phyloP scores from a whole-genome alignment of 2,797 vertebrate genomes.

The Mormyrops attenuatus region DNA sequence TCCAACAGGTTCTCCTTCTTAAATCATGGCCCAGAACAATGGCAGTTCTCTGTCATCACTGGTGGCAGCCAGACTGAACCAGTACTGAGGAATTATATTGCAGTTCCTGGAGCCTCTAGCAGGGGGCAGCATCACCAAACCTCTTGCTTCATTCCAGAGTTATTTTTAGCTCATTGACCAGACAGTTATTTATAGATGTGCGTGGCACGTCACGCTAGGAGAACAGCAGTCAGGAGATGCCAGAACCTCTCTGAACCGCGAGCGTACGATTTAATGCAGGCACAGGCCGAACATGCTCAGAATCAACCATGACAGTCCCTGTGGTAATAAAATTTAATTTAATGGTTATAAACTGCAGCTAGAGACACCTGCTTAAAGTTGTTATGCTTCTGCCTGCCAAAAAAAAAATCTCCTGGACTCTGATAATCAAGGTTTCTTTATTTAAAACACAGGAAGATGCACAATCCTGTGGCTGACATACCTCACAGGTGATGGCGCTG shows the following conservation, averaged over 20 bases:
- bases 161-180: slow-evolving; percentile 46
- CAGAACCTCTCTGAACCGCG: slow-evolving; percentile 37
- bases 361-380: neutral
- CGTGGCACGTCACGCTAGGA: slow-evolving; percentile 34
- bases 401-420: neutral
- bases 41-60: neutral
- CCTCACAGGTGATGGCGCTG: neutral
- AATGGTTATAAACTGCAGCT: neutral
- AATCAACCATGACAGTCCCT: neutral
- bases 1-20: neutral
- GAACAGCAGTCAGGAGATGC: slow-evolving; percentile 32
- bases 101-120: slow-evolving; percentile 24
- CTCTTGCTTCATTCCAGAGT: slow-evolving; percentile 12
- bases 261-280: slow-evolving; percentile 25
- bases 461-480: neutral
- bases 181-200: slow-evolving; percentile 47
- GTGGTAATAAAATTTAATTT: neutral
- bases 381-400: neutral
- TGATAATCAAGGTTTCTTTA: neutral
- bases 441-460: neutral
- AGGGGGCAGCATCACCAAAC: slow-evolving; percentile 32
- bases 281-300: neutral
- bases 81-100: slow-evolving; percentile 18
- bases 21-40: neutral
- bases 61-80: neutral